phyloP scores from a whole-genome alignment of 2,113 vertebrate genomes.

The Hypomesus transpacificus region DNA sequence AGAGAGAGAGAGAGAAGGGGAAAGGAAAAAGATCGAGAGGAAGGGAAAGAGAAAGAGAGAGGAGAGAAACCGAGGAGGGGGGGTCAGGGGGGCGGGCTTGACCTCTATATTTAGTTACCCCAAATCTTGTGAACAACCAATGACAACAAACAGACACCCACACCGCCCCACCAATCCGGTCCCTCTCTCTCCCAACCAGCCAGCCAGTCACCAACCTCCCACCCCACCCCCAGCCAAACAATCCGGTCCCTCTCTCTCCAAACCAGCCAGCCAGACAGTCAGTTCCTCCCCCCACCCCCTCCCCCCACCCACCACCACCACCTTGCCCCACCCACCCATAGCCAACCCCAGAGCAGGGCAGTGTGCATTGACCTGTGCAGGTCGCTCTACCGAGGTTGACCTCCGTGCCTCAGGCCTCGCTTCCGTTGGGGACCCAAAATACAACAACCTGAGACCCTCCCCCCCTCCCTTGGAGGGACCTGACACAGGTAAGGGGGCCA shows the following conservation, averaged over 20 bases:
- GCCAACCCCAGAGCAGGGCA: conserved; percentile 70
- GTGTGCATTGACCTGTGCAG: conserved; percentile 70
- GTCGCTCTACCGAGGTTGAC: conserved; percentile 50
- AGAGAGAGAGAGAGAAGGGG: too few species aligned
- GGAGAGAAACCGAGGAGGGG: conserved; percentile 9
- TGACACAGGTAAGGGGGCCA: conserved; percentile 64
- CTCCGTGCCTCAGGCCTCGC: conserved; percentile 42
- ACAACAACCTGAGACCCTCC: conserved; percentile 39
- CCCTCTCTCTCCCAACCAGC: conserved; percentile 40
- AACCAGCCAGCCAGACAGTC: conserved; percentile 9
- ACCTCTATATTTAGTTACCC: conserved; percentile 87
- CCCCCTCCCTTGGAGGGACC: conserved; percentile 31
- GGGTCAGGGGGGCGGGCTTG: conserved; percentile 9
- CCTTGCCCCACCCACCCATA: conserved; percentile 61
- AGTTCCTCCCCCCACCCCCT: conserved; percentile 38
- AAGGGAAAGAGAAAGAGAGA: conserved; percentile 7
- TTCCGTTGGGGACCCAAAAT: conserved; percentile 50
- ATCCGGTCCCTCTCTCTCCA: conserved; percentile 37
- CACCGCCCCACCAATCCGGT: conserved; percentile 56
- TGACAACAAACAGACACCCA: conserved; percentile 76
- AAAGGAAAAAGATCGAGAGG: too few species aligned
- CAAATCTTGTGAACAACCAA: conserved; percentile 81
- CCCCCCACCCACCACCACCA: conserved; percentile 19
- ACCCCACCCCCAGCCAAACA: conserved; percentile 28
- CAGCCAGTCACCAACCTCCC: neutral